A percentile compares a stretch with the other conserved stretches of the same genome.
These are phyloP conservation scores for Pterophyllum scalare DNA, from an alignment of 2,113 vertebrate genomes.

Conservation along the genomic window DNA sequence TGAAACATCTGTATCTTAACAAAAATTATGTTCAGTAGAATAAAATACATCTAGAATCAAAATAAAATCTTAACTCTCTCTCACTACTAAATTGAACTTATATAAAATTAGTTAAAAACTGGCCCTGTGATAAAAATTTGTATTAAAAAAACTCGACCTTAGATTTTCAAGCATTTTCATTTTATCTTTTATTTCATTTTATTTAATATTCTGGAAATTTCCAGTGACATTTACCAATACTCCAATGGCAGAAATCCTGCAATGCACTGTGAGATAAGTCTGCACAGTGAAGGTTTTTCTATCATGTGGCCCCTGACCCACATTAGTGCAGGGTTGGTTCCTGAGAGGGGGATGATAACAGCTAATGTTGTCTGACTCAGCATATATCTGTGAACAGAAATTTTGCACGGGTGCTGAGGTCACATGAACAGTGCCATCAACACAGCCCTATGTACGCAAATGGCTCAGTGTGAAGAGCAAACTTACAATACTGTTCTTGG, in stretches of 20 bases:
- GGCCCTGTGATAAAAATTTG: not conserved
- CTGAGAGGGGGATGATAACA: constrained; percentile 61
- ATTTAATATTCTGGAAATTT: constrained; percentile 2
- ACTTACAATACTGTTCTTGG: constrained; percentile 4
- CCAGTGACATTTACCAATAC: not conserved
- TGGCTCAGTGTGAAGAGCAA: not conserved
- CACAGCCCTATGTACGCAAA: constrained; percentile 28
- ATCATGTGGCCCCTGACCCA: constrained; percentile 66
- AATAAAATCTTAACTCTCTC: not conserved
- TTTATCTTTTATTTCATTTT: too few species aligned
- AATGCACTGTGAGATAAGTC: constrained; percentile 41
- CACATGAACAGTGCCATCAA: constrained; percentile 36
- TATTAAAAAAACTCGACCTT: rapidly evolving
- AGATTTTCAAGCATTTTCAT: not conserved
- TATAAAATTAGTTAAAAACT: not conserved
- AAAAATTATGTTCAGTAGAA: not conserved
- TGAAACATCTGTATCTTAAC: too few species aligned
- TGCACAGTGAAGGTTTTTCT: constrained; percentile 46
- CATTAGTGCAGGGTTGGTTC: constrained; percentile 61
- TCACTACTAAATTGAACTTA: too few species aligned
- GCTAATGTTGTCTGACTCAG: constrained; percentile 74
- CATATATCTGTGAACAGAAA: constrained; percentile 49
- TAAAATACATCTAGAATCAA: not conserved
- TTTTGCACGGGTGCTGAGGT: constrained; percentile 47
- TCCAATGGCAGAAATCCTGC: constrained; percentile 23